Conservation (phyloP, 2,888 invertebrate genomes). For the Eurytoma adleriae region DNA sequence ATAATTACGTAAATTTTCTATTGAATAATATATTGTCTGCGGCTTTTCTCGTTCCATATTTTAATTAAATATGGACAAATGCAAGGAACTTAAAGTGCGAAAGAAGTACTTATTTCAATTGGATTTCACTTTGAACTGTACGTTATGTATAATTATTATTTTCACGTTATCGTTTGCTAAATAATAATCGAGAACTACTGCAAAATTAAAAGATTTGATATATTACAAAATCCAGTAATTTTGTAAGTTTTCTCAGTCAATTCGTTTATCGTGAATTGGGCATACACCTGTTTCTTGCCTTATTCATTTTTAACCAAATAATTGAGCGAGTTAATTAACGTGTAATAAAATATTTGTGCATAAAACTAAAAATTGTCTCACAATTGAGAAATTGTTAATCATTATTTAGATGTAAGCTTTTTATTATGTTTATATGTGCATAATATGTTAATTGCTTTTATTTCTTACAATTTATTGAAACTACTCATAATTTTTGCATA, state of each 20-base stretch:
- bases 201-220: constrained; percentile 15
- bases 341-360: constrained; percentile 45
- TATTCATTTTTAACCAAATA: constrained; percentile 17
- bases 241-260: constrained; percentile 16
- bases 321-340: constrained; percentile 31
- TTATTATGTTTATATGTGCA: neutral
- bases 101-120: constrained; percentile 45
- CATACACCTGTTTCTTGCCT: constrained; percentile 32
- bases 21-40: constrained; percentile 32
- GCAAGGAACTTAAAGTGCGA: constrained; percentile 27
- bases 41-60: constrained; percentile 37
- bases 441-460: neutral
- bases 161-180: constrained; percentile 17
- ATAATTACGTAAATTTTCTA: constrained; percentile 13
- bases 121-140: constrained; percentile 19
- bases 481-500: neutral
- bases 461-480: neutral
- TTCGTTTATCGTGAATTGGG: constrained; percentile 20
- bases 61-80: constrained; percentile 12
- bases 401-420: neutral
- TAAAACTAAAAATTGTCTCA: constrained; percentile 16
- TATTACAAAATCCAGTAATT: constrained; percentile 31
- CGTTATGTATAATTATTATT: constrained; percentile 32
- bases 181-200: constrained; percentile 1
- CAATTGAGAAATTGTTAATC: neutral